Base-by-base conservation (phyloP, 2,113 vertebrate genomes). In the Odontesthes bonariensis region DNA sequence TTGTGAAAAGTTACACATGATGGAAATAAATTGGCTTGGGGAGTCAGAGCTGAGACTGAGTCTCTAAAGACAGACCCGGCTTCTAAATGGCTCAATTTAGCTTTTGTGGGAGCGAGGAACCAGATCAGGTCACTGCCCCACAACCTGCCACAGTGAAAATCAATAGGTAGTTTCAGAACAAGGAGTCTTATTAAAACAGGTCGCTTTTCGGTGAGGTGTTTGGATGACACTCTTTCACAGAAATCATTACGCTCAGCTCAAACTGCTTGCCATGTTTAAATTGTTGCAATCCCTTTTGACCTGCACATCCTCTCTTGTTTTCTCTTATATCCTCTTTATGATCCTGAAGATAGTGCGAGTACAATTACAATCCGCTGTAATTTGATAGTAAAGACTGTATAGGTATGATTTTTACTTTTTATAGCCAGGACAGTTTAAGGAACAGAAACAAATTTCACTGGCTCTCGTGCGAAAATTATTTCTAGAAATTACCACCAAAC, bases 81-180 rank as follows among this genome's bases (percentile, higher is more conserved):
- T 93, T 93, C 88, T 93, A 92, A 95, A 93, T 91, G 92, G 91
- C 89, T 95, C 93, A 93, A 89, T 95, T 94, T 93, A 91, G 87
- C 85, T 90, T 91, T 89, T 85, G 86, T 81, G 56, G 84, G 81
- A 90, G 83, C 83, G 76, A 71, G 77, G 73, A 86, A 85, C 69
- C 68, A 76, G 85, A 86, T 85, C 87, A 71, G 88, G 88, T 86
- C 88, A 89, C 70, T 75, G 72, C 78, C 83, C 87, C 88, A 90
- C 90, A 85, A 83, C 77, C 86, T 49, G 82, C 88, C 89, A 86
- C 74, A 78, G 86, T 63, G 73, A 75, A 95, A 95, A 95, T 95
- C 93, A 94, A 94, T 94, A 95, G 75, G 87, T 91, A 90, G 81
- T 94, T 94, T 90, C 88, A 92, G 92, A 94, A 94, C 90, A 91